Conservation (phyloP, 2,888 invertebrate genomes). For the Papilio protenor region DNA sequence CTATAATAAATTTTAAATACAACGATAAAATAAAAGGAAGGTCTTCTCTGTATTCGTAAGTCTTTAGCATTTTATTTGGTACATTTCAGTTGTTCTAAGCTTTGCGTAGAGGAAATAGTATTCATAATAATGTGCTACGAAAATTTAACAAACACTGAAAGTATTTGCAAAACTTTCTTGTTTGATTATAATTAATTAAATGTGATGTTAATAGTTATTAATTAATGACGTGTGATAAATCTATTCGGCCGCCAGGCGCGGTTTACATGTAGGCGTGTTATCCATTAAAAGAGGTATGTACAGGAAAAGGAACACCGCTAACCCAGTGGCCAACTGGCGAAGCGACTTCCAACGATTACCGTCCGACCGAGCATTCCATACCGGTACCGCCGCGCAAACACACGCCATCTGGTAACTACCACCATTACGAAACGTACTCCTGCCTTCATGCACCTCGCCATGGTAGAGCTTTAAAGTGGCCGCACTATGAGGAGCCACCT, state of each 20-base stretch:
- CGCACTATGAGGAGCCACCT: slow-evolving; percentile 63
- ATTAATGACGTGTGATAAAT: neutral
- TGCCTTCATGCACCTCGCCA: slow-evolving; percentile 51
- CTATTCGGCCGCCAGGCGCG: slow-evolving; percentile 17
- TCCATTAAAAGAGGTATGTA: slow-evolving; percentile 68
- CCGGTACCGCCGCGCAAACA: slow-evolving; percentile 71
- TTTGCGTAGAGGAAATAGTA: neutral
- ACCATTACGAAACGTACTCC: slow-evolving; percentile 60
- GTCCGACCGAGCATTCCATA: slow-evolving; percentile 74
- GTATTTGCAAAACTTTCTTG: neutral
- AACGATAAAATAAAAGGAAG: neutral
- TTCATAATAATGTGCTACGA: neutral
- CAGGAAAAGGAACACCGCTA: slow-evolving; percentile 83
- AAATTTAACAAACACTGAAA: too few species aligned
- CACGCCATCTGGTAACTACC: slow-evolving; percentile 63
- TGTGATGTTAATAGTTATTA: neutral
- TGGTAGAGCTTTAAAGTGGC: slow-evolving; percentile 41
- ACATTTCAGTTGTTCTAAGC: neutral
- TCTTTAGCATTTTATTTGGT: neutral
- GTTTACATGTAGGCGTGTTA: slow-evolving; percentile 48
- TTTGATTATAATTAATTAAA: neutral
- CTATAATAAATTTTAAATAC: slow-evolving; percentile 25
- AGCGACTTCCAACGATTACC: slow-evolving; percentile 72
- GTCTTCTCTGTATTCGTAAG: too few species aligned
- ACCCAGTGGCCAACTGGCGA: slow-evolving; percentile 83